phyloP scores from a whole-genome alignment of 1,140 invertebrate genomes.

The Reticulitermes speratus region DNA sequence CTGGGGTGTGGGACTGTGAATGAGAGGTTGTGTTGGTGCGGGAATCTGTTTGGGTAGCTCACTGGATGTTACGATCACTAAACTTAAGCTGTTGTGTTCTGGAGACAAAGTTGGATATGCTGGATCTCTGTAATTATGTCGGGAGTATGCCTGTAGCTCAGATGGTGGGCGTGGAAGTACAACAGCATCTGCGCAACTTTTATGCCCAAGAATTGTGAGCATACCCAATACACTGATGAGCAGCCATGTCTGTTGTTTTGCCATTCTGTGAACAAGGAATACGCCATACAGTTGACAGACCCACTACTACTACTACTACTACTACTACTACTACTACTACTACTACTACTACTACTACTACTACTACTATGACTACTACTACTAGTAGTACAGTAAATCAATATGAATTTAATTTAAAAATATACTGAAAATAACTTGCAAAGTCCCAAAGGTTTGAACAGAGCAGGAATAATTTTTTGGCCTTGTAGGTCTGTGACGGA shows the following conservation, averaged over 20 bases:
- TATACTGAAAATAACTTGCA: too few relatives aligned
- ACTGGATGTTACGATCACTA: constrained; percentile 47
- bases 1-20: constrained; percentile 38
- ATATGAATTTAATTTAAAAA: too few relatives aligned
- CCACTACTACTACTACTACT: too few relatives aligned
- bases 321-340: too few relatives aligned
- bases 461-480: too few relatives aligned
- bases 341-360: too few relatives aligned
- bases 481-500: too few relatives aligned
- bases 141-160: constrained; percentile 23
- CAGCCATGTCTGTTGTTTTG: constrained; percentile 2
- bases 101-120: constrained; percentile 23
- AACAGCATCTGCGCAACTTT: constrained; percentile 39
- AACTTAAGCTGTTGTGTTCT: constrained; percentile 28
- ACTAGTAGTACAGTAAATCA: too few relatives aligned
- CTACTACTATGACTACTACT: too few relatives aligned
- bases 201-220: not conserved
- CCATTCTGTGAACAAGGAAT: not conserved
- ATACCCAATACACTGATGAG: not conserved
- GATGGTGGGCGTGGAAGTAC: constrained; percentile 48
- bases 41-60: constrained; percentile 52
- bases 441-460: too few relatives aligned
- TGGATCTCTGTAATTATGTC: not conserved
- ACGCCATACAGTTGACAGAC: too few relatives aligned
- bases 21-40: constrained; percentile 44